phyloP scores from a whole-genome alignment of 2,888 invertebrate species.

The Micoletzkya japonica region DNA sequence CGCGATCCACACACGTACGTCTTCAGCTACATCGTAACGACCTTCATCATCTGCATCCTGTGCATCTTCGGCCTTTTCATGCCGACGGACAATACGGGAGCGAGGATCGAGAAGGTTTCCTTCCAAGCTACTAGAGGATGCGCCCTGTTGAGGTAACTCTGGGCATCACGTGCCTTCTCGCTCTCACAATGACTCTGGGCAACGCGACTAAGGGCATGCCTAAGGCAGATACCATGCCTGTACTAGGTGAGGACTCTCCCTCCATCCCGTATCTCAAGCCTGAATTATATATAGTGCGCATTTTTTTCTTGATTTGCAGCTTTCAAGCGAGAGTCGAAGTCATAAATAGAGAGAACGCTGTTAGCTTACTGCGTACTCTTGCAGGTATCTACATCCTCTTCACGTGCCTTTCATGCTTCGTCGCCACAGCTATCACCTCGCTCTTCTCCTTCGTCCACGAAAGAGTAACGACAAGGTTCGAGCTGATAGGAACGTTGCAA shows the following conservation, averaged over 20 bases:
- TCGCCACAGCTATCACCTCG: conserved; percentile 10
- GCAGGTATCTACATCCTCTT: conserved; percentile 22
- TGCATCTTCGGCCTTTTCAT: conserved; percentile 27
- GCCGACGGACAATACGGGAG: conserved; percentile 18
- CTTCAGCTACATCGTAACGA: conserved; percentile 1
- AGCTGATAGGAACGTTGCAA: neutral
- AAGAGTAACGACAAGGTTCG: conserved; percentile 11
- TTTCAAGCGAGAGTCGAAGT: neutral
- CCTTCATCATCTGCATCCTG: conserved; percentile 11
- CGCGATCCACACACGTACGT: conserved; percentile 5
- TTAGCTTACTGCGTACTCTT: no score
- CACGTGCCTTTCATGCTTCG: neutral
- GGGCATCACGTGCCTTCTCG: conserved; percentile 21
- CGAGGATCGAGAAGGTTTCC: conserved; percentile 13
- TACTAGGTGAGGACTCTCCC: conserved; percentile 13
- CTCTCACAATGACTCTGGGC: conserved; percentile 5
- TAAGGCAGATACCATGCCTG: conserved; percentile 9
- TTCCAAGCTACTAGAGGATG: neutral
- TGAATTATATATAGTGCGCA: neutral
- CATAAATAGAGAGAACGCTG: neutral
- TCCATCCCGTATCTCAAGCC: neutral
- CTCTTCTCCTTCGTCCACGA: conserved; percentile 12
- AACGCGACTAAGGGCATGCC: conserved; percentile 16
- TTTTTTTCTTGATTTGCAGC: neutral
- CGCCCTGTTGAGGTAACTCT: conserved; percentile 27